phyloP scores from a whole-genome alignment of 2,888 invertebrate species.

The Phorcus lineatus region DNA sequence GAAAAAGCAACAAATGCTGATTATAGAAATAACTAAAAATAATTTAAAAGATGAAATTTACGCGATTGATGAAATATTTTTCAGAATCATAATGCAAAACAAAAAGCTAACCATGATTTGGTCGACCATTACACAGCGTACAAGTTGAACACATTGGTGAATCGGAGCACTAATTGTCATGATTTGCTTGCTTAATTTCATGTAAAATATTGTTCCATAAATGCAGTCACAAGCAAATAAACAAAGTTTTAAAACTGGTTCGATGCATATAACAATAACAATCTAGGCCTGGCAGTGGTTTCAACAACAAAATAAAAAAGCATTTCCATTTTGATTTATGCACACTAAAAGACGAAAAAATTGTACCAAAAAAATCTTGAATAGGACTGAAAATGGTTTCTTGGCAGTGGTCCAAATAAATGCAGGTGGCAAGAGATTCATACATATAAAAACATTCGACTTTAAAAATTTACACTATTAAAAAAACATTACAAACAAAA shows the following conservation, averaged over 20 bases:
- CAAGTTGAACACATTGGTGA: too few relatives aligned
- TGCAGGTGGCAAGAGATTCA: slow-evolving; percentile 22
- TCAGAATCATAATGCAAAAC: too few relatives aligned
- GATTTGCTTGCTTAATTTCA: too few relatives aligned
- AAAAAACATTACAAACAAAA: too few relatives aligned
- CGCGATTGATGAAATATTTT: neutral
- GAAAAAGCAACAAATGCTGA: neutral
- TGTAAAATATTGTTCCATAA: too few relatives aligned
- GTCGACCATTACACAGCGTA: too few relatives aligned
- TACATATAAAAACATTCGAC: too few relatives aligned
- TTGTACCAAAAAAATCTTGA: neutral
- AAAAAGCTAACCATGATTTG: too few relatives aligned
- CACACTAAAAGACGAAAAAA: neutral
- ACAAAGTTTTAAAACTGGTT: too few relatives aligned
- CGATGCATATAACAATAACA: slow-evolving; percentile 1
- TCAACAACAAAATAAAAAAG: neutral
- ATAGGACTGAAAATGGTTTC: neutral
- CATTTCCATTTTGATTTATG: slow-evolving; percentile 14
- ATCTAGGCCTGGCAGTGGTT: neutral
- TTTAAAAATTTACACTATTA: too few relatives aligned
- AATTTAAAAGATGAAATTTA: slow-evolving; percentile 12
- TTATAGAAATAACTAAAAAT: neutral
- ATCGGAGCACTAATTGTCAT: too few relatives aligned
- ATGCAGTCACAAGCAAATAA: too few relatives aligned
- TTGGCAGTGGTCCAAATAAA: slow-evolving; percentile 17